phyloP scores from a whole-genome alignment of 92 coral and sea anemone genomes.

The Hydrozoanthus gracilis region DNA sequence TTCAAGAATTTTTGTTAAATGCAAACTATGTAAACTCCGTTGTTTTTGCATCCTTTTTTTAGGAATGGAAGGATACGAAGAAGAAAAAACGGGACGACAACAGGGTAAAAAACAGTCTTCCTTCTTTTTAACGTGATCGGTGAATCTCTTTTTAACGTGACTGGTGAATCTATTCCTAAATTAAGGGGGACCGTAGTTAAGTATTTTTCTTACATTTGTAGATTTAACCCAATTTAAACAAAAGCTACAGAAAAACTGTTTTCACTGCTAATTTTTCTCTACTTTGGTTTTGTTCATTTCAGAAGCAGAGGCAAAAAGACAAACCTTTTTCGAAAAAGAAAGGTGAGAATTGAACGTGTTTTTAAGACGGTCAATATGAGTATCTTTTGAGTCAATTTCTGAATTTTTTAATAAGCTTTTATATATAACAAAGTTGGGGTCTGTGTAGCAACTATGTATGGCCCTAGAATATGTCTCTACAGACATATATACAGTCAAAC shows the following conservation, averaged over 20 bases:
- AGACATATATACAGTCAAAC: not conserved
- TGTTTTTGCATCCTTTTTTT: not conserved
- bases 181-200: no score
- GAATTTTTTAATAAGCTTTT: not conserved
- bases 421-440: not conserved
- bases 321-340: constrained; percentile 58
- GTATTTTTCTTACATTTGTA: not conserved
- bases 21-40: not conserved
- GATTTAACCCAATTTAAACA: not conserved
- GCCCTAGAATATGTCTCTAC: no score
- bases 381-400: no score
- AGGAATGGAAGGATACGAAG: constrained; percentile 89
- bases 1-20: not conserved
- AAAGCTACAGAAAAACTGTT: not conserved
- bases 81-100: constrained; percentile 77
- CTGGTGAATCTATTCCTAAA: no score
- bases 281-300: not conserved
- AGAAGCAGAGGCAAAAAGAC: constrained; percentile 70
- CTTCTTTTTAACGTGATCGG: not conserved
- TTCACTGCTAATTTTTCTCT: not conserved
- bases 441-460: not conserved
- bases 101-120: constrained; percentile 50
- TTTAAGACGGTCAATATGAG: not conserved
- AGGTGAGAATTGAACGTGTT: constrained; percentile 35
- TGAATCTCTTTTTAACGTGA: not conserved